phyloP scores from a whole-genome alignment of 2,888 invertebrate genomes.

The Syrista parreyssii region DNA sequence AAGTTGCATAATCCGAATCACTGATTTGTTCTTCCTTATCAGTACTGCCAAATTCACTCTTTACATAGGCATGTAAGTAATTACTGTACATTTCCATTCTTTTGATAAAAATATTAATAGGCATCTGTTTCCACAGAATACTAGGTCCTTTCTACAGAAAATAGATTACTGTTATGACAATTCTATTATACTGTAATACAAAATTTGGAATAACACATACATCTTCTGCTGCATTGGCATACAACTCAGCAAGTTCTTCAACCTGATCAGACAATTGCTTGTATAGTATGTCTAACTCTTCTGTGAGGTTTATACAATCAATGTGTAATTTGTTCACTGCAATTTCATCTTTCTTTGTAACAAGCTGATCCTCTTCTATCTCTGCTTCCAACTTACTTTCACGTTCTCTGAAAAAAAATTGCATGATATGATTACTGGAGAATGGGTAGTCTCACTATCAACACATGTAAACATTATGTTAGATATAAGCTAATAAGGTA shows the following conservation, averaged over 20 bases:
- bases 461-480: neutral
- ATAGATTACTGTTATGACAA: neutral
- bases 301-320: constrained; percentile 35
- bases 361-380: constrained; percentile 29
- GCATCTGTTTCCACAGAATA: constrained; percentile 59
- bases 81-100: constrained; percentile 54
- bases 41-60: constrained; percentile 44
- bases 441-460: neutral
- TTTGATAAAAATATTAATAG: constrained; percentile 53
- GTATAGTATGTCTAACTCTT: constrained; percentile 41
- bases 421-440: neutral
- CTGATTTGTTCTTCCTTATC: constrained; percentile 21
- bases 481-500: neutral
- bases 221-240: constrained; percentile 49
- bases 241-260: constrained; percentile 45
- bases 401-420: neutral
- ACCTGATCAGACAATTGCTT: constrained; percentile 44
- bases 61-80: constrained; percentile 49
- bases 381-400: constrained; percentile 29
- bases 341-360: constrained; percentile 39
- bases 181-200: neutral
- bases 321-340: constrained; percentile 38
- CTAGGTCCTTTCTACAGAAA: constrained; percentile 45
- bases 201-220: constrained; percentile 34
- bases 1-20: constrained; percentile 38